phyloP scores from a whole-genome alignment of 2,888 invertebrate genomes.

The Stramonita haemastoma region DNA sequence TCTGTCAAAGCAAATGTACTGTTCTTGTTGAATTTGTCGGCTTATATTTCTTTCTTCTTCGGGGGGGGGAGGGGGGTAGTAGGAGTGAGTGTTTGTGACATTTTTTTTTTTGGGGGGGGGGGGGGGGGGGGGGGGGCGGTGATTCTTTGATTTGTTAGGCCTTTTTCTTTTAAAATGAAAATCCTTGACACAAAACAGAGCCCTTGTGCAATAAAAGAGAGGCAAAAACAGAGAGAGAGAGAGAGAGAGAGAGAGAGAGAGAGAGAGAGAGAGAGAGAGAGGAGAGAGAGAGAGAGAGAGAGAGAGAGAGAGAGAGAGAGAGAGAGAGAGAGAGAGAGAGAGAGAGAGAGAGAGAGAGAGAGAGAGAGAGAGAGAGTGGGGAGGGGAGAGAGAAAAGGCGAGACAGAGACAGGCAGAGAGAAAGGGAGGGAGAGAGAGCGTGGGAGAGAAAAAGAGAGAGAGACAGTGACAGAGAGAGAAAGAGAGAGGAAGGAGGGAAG shows the following conservation, averaged over 20 bases:
- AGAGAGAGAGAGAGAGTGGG: neutral
- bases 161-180: no score
- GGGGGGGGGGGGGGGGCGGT: neutral
- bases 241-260: neutral
- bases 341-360: conserved; percentile 12
- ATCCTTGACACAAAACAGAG: no score
- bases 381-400: neutral
- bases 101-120: no score
- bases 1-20: no score
- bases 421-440: no score
- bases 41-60: no score
- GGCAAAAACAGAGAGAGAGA: neutral
- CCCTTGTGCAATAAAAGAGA: neutral
- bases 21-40: neutral
- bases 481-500: no score
- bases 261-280: neutral
- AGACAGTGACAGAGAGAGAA: no score
- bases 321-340: neutral
- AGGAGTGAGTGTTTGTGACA: neutral
- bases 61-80: neutral
- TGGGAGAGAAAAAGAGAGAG: no score
- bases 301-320: neutral
- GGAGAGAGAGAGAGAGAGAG: neutral
- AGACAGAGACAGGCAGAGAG: neutral
- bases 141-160: no score